phyloP scores from a whole-genome alignment of 2,113 vertebrate species.

The Pheucticus melanocephalus region DNA sequence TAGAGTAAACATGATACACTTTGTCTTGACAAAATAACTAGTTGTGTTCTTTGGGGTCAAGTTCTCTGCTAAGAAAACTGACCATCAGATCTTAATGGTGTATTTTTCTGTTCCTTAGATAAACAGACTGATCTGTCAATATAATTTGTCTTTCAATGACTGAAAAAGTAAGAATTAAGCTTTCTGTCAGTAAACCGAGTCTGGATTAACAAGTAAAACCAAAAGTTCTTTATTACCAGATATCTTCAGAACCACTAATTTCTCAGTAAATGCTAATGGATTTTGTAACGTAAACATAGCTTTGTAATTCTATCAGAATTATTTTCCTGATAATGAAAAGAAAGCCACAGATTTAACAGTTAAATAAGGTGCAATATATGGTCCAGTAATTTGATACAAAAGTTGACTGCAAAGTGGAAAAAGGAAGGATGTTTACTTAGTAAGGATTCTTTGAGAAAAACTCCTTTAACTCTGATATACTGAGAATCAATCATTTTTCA shows the following conservation, averaged over 20 bases:
- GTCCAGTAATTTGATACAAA: neutral
- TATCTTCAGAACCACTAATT: neutral
- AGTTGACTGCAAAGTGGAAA: neutral
- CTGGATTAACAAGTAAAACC: neutral
- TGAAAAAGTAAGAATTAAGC: neutral
- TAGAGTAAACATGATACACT: neutral
- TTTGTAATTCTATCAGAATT: neutral
- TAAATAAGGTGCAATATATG: neutral
- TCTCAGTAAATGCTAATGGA: neutral
- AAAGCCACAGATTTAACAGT: neutral
- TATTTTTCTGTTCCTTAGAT: neutral
- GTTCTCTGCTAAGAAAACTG: neutral
- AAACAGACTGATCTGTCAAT: neutral
- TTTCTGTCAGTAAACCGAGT: neutral
- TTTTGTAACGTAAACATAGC: neutral
- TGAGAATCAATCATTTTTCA: neutral
- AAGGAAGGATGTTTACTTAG: neutral
- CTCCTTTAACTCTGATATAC: neutral
- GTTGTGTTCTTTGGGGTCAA: neutral
- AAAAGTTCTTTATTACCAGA: neutral
- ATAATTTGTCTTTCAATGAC: neutral
- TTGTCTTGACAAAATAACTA: neutral
- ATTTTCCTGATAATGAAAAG: neutral
- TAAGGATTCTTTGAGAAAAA: neutral
- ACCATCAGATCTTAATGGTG: neutral